Percentiles rank a stretch among this genome's conserved stretches.
Conservation (phyloP, 2,113 vertebrate genomes). For the Empidonax traillii region DNA sequence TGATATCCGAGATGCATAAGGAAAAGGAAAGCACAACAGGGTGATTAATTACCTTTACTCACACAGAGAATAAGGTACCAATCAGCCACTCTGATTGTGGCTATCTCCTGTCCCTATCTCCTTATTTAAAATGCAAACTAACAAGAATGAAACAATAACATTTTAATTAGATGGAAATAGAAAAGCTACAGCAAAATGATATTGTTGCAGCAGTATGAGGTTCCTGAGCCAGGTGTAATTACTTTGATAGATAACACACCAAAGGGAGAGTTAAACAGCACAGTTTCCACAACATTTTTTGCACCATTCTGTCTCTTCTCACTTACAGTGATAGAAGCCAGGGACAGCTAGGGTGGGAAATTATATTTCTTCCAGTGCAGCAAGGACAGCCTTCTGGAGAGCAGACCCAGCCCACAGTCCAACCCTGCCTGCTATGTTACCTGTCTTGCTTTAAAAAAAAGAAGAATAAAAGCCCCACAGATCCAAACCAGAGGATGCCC, state of each 20-base stretch:
- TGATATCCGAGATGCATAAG: not conserved
- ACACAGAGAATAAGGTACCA: not conserved
- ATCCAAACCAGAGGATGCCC: not conserved
- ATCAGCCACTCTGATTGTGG: not conserved
- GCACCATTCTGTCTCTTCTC: not conserved
- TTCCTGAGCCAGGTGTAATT: not conserved
- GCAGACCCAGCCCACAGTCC: not conserved
- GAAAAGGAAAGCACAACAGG: not conserved
- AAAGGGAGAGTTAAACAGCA: not conserved
- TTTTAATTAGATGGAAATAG: constrained; percentile 46
- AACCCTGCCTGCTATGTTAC: not conserved
- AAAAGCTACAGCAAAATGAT: not conserved
- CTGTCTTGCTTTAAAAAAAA: not conserved
- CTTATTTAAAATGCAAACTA: constrained; percentile 5
- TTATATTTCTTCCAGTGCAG: not conserved
- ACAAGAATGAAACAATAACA: constrained; percentile 2
- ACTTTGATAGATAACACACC: not conserved
- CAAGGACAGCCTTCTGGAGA: not conserved
- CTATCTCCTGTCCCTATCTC: not conserved
- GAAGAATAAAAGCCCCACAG: not conserved
- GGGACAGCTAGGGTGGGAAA: not conserved
- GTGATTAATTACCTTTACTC: constrained; percentile 28
- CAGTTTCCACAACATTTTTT: not conserved
- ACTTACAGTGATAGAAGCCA: not conserved
- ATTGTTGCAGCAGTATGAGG: not conserved